Percentiles rank a stretch among this genome's conserved stretches.
Conservation (phyloP, 2,797 vertebrate genomes). For the Hafferia zeledoni region DNA sequence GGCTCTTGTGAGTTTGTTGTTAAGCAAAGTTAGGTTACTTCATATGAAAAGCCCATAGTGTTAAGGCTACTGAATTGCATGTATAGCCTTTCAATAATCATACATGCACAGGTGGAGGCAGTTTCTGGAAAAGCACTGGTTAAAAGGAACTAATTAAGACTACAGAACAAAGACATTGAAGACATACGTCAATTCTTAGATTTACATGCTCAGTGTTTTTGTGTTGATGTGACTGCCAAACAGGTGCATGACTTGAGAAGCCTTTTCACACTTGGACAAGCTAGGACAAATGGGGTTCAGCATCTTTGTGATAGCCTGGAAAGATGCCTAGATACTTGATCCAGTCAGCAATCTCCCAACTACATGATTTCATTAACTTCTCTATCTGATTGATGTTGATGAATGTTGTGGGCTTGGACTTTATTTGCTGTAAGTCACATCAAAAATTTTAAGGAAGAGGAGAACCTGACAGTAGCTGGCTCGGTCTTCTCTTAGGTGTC, state of each 20-base stretch:
- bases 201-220: background rate
- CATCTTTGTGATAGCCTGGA: fast-evolving
- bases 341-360: background rate
- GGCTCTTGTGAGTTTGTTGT: background rate
- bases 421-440: background rate
- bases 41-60: background rate
- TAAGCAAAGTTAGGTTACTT: background rate
- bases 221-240: background rate
- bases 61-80: background rate
- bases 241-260: background rate
- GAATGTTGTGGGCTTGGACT: background rate
- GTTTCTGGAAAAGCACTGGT: background rate
- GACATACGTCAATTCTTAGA: background rate
- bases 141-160: background rate
- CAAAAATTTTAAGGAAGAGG: background rate
- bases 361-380: background rate
- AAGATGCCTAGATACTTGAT: background rate
- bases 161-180: background rate
- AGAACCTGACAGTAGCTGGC: background rate
- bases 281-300: background rate
- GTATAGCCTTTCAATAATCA: background rate
- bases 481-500: background rate
- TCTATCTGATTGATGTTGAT: background rate
- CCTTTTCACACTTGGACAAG: background rate
- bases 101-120: background rate